phyloP scores from a whole-genome alignment of 2,797 vertebrate species.

The Thamnophis elegans region DNA sequence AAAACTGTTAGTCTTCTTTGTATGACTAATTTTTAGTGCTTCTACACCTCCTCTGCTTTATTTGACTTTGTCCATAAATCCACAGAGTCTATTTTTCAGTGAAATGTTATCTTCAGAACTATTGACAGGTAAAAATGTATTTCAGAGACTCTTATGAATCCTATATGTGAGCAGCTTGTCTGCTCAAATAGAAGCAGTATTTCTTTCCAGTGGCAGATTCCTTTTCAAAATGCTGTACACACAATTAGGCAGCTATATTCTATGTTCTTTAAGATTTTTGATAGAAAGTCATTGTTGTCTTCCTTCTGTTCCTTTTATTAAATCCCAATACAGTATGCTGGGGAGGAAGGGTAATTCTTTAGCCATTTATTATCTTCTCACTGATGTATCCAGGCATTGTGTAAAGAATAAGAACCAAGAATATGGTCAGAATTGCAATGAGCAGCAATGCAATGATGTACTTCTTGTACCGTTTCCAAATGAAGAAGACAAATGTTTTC shows the following conservation, averaged over 20 bases:
- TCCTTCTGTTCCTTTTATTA: background rate
- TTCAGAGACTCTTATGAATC: background rate
- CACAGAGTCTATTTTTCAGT: background rate
- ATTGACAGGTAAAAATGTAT: background rate
- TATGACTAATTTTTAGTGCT: background rate
- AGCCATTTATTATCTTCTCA: slow-evolving; percentile 81
- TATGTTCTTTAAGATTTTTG: slow-evolving; percentile 19
- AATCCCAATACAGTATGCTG: background rate
- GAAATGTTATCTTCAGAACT: background rate
- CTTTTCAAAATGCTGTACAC: background rate
- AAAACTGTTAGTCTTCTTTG: background rate
- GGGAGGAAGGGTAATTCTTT: slow-evolving; percentile 14
- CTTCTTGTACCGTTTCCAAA: slow-evolving; percentile 89
- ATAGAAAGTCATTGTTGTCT: background rate
- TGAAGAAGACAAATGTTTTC: slow-evolving; percentile 91
- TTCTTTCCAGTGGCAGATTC: background rate
- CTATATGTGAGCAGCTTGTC: background rate
- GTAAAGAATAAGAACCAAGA: slow-evolving; percentile 86
- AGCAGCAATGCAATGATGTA: slow-evolving; percentile 83
- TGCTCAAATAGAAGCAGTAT: background rate
- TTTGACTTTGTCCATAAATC: background rate
- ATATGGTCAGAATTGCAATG: slow-evolving; percentile 77
- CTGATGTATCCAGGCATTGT: slow-evolving; percentile 88
- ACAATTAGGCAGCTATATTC: background rate
- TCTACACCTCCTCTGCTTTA: background rate